Base-by-base conservation (phyloP, 1,140 invertebrate species). In the Neomicropteryx cornuta region DNA sequence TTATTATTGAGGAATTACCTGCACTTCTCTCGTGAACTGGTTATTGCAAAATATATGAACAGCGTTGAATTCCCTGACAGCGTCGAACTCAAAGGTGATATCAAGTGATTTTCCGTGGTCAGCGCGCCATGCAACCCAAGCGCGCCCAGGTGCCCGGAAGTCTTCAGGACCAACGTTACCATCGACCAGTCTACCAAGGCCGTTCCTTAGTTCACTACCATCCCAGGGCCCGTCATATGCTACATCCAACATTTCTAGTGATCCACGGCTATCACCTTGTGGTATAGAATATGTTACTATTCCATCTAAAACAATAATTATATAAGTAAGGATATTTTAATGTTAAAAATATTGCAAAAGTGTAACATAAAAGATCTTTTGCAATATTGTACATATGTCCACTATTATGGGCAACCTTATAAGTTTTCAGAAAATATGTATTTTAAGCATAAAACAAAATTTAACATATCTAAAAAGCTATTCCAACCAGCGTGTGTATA, bases 91-190 rank as follows among this genome's bases (percentile, higher is more conserved):
- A 60, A 94, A 93, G 43, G 80, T 78, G 43, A 89, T 76, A 48
- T 84, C 81, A 1, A 85, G 70, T 0, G 79, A 75, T 47, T 72
- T 71, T 2, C 70, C 68, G n/a, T n/a, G n/a, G 47, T 91, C 87
- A 64, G 90, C 91, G 42, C 78, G 76, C 90, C 91, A 95, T 0
- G 90, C 90, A 5, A 95, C 84, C 91, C 91, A 95, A 28, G 83
- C 79, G n/a, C n/a, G n/a, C n/a, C n/a, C n/a, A 11, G 77, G 73
- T 45, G 87, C 77, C 71, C 62, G 42, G 57, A 68, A 49, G 39
- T 64, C 60, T 36, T 63, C 56, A 2, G 58, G 58, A 4, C 60
- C 58, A 40, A 59, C 61, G 39, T 52, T 53, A 0, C 91, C 90
- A 58, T 97, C 93, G n/a, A 83, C 81, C 30, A 97, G 71, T 58